Evolutionary conservation across 2,113 vertebrate species (phyloP).

Genomic region (Malurus alboscapulatus): DNA sequence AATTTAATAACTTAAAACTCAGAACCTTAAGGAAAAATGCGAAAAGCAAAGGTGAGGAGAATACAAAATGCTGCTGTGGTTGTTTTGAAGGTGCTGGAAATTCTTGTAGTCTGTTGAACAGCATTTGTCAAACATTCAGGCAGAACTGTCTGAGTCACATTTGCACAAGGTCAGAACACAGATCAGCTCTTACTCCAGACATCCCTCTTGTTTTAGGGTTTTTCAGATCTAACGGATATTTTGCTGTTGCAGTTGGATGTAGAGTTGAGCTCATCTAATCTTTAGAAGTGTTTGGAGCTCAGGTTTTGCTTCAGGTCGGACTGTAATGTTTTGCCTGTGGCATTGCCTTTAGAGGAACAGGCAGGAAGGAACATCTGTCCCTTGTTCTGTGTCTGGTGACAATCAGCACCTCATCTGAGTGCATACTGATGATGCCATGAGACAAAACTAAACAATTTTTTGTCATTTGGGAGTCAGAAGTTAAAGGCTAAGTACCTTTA

Average conservation of each 20-base stretch:
- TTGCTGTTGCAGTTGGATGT: neutral
- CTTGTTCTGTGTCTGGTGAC: neutral
- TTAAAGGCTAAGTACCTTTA: neutral
- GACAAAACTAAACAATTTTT: neutral
- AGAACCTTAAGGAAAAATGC: constrained; percentile 8
- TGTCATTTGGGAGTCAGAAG: neutral
- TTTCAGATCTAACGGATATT: neutral
- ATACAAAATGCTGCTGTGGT: neutral
- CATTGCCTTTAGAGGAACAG: neutral
- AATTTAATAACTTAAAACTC: constrained; percentile 17
- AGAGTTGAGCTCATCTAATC: neutral
- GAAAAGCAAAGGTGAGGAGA: neutral
- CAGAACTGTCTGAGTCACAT: neutral
- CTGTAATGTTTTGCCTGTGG: neutral
- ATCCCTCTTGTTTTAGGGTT: neutral
- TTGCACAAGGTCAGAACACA: neutral
- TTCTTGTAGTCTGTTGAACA: neutral
- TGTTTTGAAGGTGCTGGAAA: neutral
- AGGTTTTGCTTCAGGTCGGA: neutral
- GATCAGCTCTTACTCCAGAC: neutral
- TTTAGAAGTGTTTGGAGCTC: neutral
- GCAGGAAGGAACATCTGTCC: neutral
- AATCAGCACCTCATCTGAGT: neutral
- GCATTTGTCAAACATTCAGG: neutral
- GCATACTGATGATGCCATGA: rapidly evolving